Evolutionary conservation across 2,888 invertebrate species (phyloP), one percentile per base, ranked within the genome.

Genomic region (Hemicrepidius hirtus): DNA sequence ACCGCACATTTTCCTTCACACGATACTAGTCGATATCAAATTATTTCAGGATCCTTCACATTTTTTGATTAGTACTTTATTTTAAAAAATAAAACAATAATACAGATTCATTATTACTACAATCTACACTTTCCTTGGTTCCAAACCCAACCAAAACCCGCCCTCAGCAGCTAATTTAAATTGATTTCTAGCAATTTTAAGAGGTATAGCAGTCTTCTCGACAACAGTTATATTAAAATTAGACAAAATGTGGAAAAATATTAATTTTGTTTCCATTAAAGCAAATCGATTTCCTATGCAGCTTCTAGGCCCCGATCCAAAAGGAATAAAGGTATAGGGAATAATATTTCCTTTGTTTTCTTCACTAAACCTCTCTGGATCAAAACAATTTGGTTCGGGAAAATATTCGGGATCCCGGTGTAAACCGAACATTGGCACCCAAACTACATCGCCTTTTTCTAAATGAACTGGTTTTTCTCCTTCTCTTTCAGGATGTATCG

Each of bases 321-420:
- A 90, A 0, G 89, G 88, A 41, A 90, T 71, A 76, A 87, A 90
- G 68, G 88, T 80, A 78, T 88, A 87, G 0, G 88, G 85, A 0
- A 87, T 86, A 60, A 89, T 85, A 9, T 87, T 84, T 20, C 85
- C 84, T 79, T 87, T 89, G 74, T 87, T 88, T 12, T 89, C 88
- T 0, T 86, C 85, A 75, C 87, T 85, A 78, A 90, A 90, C 67
- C 90, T 18, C 7, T 75, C 73, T 0, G 77, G 76, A 64, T 76
- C 75, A 44, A 78, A 77, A 50, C 68, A 62, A 4, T 69, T 67
- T 5, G 76, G 77, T 35, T 76, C 55, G 12, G 71, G 69, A 37
- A 37, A 77, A 49, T 64, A 72, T n/a, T 74, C 37, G 9, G 74
- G 68, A 59, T 77, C 76, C 28, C 70, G 16, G 10, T 76, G 75